These are phyloP conservation scores for Bubo scandiacus DNA, from an alignment of 2,113 vertebrate species.

Conservation along the genomic window DNA sequence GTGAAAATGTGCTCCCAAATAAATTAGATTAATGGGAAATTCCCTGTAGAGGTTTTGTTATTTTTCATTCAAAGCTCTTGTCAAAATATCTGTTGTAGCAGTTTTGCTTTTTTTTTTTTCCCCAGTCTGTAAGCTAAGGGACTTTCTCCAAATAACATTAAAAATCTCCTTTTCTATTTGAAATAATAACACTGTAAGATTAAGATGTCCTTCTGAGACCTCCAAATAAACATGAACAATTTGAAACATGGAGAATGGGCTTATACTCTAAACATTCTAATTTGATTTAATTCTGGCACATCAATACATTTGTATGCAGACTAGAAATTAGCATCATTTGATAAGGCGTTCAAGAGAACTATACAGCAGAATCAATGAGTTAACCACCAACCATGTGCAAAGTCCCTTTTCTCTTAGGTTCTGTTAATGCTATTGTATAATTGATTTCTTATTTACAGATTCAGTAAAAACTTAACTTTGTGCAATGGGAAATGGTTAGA, in stretches of 20 bases:
- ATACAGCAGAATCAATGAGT: neutral
- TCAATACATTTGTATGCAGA: neutral
- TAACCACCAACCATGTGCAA: neutral
- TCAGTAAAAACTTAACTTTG: neutral
- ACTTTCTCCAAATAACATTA: slow-evolving; percentile 28
- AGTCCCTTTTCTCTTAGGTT: slow-evolving; percentile 27
- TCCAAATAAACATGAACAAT: slow-evolving; percentile 9
- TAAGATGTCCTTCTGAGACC: slow-evolving; percentile 18
- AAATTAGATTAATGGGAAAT: slow-evolving; percentile 72
- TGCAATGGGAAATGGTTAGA: neutral
- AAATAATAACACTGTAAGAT: neutral
- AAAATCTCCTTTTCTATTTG: slow-evolving; percentile 33
- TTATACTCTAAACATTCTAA: slow-evolving; percentile 2
- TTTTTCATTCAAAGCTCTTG: slow-evolving; percentile 65
- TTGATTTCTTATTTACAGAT: slow-evolving; percentile 35
- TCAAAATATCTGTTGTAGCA: slow-evolving; percentile 43
- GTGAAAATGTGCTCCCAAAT: slow-evolving; percentile 69
- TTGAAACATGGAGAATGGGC: neutral
- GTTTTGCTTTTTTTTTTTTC: neutral
- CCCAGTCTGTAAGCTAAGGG: slow-evolving; percentile 1
- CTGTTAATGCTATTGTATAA: slow-evolving; percentile 16
- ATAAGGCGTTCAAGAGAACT: neutral
- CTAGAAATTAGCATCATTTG: neutral
- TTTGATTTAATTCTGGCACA: slow-evolving; percentile 36
- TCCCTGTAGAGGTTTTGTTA: slow-evolving; percentile 69